Evolutionary conservation across 2,113 vertebrate species (phyloP), one percentile per base, ranked within the genome.

Genomic region (Cnemophilus loriae): DNA sequence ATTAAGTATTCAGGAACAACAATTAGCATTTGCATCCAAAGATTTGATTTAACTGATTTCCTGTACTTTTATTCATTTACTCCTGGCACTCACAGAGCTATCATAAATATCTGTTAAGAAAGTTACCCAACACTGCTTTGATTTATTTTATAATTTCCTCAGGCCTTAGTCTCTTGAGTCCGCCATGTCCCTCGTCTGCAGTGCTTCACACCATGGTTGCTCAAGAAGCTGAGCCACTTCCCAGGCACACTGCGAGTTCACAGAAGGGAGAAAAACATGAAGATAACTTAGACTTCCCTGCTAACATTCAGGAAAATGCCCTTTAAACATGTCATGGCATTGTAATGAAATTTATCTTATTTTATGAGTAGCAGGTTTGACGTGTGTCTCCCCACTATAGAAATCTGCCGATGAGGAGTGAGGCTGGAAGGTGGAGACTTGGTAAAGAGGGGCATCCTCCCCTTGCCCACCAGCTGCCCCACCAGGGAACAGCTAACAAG

Each of bases 241-340:
- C 47, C 42, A 70, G 39, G 15, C 0, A 0, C 9, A 26, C 7
- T 1, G 1, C 0, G 0, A 53, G 21, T 63, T 44, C 44, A 41
- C 19, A 50, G 17, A 8, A 64, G 8, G 24, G 7, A 41, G 4
- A 30, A 68, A 49, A 86, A 24, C 26, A 52, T 0, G 17, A 13
- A 13, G 3, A 16, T 56, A 50, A 61, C 13, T 21, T 27, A 41
- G 24, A 37, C 6, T 52, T 84, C 16, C 30, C 14, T 19, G 9
- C 7, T 68, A 61, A 52, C 23, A 24, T 18, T 37, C 13, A 21
- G n/a, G 33, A 49, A 77, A 68, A 81, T 6, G 6, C 6, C 22
- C 3, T 49, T 49, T 35, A 35, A 59, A 63, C 0, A 0, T 37
- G 5, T 35, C 3, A 11, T 11, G 16, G 21, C 5, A 11, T 53